phyloP scores from a whole-genome alignment of 2,113 vertebrate genomes.

The Aspidoscelis tigris region DNA sequence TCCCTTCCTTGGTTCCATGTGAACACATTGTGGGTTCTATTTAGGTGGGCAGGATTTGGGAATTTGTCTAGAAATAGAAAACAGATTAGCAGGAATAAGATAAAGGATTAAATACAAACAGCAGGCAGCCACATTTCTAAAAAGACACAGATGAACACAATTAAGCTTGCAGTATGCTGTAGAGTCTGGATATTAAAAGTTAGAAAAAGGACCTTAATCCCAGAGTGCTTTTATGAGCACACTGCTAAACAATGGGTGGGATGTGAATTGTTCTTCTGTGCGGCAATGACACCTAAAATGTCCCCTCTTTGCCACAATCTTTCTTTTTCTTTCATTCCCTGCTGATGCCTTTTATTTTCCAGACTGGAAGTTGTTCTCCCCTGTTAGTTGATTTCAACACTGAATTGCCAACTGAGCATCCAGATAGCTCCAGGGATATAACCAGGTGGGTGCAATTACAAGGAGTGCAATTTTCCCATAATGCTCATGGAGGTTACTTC shows the following conservation, averaged over 20 bases:
- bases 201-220: constrained; percentile 63
- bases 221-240: constrained; percentile 29
- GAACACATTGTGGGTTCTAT: constrained; percentile 50
- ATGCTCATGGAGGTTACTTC: neutral
- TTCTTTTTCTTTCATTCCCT: neutral
- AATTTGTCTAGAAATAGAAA: constrained; percentile 76
- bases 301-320: neutral
- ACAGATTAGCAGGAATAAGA: constrained; percentile 75
- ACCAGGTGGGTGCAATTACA: neutral
- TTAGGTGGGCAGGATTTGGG: constrained; percentile 67
- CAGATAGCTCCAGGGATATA: neutral
- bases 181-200: constrained; percentile 64
- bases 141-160: constrained; percentile 70
- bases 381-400: constrained; percentile 3
- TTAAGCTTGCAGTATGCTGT: constrained; percentile 68
- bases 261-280: constrained; percentile 29
- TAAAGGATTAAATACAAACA: constrained; percentile 78
- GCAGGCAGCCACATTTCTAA: constrained; percentile 67
- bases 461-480: neutral
- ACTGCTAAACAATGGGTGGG: constrained; percentile 27
- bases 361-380: neutral
- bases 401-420: neutral
- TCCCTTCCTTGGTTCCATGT: neutral
- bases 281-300: constrained; percentile 20
- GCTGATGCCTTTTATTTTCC: neutral